Conservation (phyloP, 2,797 vertebrate genomes). For the Enteromius treurensis region DNA sequence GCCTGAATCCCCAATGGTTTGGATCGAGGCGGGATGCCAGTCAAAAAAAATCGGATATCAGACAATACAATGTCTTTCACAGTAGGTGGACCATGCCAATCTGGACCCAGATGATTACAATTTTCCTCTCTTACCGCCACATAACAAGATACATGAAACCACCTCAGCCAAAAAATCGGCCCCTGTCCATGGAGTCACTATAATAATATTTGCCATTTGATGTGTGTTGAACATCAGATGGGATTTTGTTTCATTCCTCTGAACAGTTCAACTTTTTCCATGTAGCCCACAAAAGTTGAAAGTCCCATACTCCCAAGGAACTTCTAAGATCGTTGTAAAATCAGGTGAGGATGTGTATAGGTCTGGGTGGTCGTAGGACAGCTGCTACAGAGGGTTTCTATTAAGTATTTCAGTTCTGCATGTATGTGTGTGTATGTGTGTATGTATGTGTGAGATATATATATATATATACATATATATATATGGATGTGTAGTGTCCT, state of each 20-base stretch:
- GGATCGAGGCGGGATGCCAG: slow-evolving; percentile 64
- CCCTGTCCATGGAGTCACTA: slow-evolving; percentile 63
- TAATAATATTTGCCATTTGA: slow-evolving; percentile 80
- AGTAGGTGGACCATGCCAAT: slow-evolving; percentile 65
- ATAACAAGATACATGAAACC: slow-evolving; percentile 76
- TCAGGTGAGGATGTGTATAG: slow-evolving; percentile 63
- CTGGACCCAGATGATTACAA: slow-evolving; percentile 79
- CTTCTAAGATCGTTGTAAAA: slow-evolving; percentile 66
- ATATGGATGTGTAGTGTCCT: not conserved
- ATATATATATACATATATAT: too few relatives aligned
- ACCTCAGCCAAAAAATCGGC: slow-evolving; percentile 63
- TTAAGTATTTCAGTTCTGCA: not conserved
- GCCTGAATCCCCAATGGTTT: slow-evolving; percentile 66
- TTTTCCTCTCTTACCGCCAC: slow-evolving; percentile 74
- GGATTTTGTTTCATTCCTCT: slow-evolving; percentile 69
- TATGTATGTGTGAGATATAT: not conserved
- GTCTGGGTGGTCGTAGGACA: slow-evolving; percentile 74
- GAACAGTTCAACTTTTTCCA: slow-evolving; percentile 54
- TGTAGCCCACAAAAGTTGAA: slow-evolving; percentile 70
- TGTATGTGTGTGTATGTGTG: not conserved
- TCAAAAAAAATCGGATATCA: slow-evolving; percentile 67
- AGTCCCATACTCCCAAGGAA: slow-evolving; percentile 56
- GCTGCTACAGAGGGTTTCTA: slow-evolving; percentile 21
- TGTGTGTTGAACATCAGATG: slow-evolving; percentile 70
- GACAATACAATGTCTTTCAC: slow-evolving; percentile 69